Evolutionary conservation across 2,113 vertebrate genomes (phyloP).

Genomic region (Ctenodactylus gundi): DNA sequence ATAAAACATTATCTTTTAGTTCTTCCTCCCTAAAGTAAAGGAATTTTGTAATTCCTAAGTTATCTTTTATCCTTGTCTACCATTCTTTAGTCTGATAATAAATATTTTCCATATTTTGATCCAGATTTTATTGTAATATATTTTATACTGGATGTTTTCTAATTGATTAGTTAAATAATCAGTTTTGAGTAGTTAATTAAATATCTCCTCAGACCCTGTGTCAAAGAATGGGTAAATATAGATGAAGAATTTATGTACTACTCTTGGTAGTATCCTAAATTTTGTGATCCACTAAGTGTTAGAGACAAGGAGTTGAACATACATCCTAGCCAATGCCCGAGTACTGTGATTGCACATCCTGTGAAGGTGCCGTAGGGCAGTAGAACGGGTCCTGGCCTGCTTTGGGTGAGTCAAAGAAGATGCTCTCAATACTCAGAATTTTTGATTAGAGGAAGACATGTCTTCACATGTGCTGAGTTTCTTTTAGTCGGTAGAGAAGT

Average conservation of each 20-base stretch:
- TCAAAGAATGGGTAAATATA: neutral
- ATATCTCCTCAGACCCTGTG: neutral
- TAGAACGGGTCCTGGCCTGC: neutral
- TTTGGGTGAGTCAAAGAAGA: neutral
- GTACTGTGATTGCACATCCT: no score
- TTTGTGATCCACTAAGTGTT: neutral
- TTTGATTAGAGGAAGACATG: neutral
- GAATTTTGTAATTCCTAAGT: neutral
- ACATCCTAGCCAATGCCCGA: neutral
- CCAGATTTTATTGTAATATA: neutral
- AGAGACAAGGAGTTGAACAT: neutral
- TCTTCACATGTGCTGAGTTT: neutral
- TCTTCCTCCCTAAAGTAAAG: neutral
- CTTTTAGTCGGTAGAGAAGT: neutral
- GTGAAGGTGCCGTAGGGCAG: neutral
- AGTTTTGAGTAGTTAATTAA: neutral
- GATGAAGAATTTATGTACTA: neutral
- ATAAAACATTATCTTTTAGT: neutral
- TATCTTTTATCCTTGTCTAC: neutral
- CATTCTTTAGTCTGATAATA: neutral
- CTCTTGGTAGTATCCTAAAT: neutral
- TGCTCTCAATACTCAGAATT: neutral
- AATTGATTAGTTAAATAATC: neutral
- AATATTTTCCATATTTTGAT: conserved; percentile 2
- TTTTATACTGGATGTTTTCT: neutral